phyloP scores from a whole-genome alignment of 2,888 invertebrate species.

The Conistra vaccinii region DNA sequence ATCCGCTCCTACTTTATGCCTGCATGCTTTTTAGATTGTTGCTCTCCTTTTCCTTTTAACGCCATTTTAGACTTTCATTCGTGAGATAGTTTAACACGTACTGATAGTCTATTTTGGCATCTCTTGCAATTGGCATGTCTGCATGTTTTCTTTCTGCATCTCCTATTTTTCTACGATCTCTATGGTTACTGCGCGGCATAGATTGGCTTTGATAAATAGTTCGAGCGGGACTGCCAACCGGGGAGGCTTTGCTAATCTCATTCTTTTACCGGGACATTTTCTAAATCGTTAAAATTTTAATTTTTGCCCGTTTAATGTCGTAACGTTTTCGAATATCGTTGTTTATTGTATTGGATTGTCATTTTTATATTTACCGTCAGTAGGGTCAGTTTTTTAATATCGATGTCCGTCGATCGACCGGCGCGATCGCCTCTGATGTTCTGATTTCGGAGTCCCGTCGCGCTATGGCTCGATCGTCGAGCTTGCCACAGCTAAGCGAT shows the following conservation, averaged over 20 bases:
- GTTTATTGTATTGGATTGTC: constrained; percentile 80
- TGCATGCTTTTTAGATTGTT: constrained; percentile 84
- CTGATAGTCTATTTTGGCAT: constrained; percentile 80
- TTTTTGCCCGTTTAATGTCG: constrained; percentile 86
- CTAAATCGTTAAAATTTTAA: constrained; percentile 69
- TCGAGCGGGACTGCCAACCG: constrained; percentile 83
- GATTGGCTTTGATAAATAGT: constrained; percentile 88
- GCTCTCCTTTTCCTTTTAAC: constrained; percentile 79
- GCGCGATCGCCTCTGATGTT: constrained; percentile 84
- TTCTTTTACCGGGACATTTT: constrained; percentile 74
- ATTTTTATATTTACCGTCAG: constrained; percentile 77
- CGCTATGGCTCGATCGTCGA: constrained; percentile 84
- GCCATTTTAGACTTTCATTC: constrained; percentile 79
- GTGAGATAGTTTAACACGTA: constrained; percentile 58
- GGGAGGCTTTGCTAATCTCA: constrained; percentile 83
- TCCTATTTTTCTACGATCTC: constrained; percentile 90
- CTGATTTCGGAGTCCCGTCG: constrained; percentile 82
- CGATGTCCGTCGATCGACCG: constrained; percentile 81
- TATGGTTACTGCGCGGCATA: constrained; percentile 91
- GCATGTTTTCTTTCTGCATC: constrained; percentile 89
- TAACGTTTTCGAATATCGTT: constrained; percentile 85
- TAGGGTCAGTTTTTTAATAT: constrained; percentile 79
- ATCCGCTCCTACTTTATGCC: constrained; percentile 89
- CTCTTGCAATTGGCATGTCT: constrained; percentile 81
- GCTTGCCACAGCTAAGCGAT: constrained; percentile 87